Evolutionary conservation across 2,797 vertebrate genomes (phyloP), one percentile per base, ranked within the genome.

Genomic region (Phrynocephalus guinanensis): DNA sequence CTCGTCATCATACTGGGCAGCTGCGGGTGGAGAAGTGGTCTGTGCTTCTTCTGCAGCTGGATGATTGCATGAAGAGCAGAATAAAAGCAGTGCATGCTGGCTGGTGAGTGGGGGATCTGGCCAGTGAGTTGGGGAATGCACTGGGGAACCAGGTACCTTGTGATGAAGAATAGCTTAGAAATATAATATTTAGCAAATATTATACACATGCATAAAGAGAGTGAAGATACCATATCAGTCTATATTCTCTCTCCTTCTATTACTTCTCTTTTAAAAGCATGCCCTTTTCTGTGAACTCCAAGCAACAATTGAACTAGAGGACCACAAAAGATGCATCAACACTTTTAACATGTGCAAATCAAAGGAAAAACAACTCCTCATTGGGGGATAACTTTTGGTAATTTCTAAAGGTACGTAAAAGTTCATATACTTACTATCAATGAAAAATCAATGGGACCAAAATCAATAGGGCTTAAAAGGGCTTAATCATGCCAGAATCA

Each of bases 311-410:
- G 76, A 44, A 86, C 50, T 72, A 7, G 24, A 63, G 73, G 66
- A 72, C 78, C 68, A 72, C 67, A 80, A 80, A 86, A n/a, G 85
- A 60, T 80, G 56, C 30, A 72, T 63, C 77, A 86, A 72, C 33
- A 63, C 77, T 86, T 86, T 72, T 76, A 72, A 80, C 68, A 80
- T 80, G 85, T 80, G 33, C n/a, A 86, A 80, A 86, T 80, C 77
- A 86, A 80, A 80, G 85, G 50, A 48, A 80, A 71, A 75, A 60
- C 60, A 71, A 56, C 50, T 38, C 85, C 48, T 72, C 68, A 71
- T 73, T 68, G 79, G 68, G 50, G 67, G 68, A 80, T 80, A 80
- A 86, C 85, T 79, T 85, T 79, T 72, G 67, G 67, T 86, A 60
- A 80, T 86, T 72, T 86, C 85, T 86, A 86, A 86, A 48, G 44